phyloP scores from a whole-genome alignment of 2,113 vertebrate species.

The Nettapus auritus region DNA sequence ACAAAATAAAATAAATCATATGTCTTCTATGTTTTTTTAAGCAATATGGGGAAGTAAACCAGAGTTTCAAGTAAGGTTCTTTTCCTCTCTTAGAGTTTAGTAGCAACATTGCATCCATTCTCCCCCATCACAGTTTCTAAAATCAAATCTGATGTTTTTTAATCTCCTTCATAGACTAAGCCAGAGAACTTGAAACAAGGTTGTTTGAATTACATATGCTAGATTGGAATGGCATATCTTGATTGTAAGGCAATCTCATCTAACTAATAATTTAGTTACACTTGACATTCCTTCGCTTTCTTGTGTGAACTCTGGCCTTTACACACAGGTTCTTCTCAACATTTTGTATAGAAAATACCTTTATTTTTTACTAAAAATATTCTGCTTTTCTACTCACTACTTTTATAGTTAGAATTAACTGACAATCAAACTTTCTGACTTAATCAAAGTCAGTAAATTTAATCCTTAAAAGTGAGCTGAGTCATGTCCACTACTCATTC shows the following conservation, averaged over 20 bases:
- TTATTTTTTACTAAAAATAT: background rate
- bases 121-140: background rate
- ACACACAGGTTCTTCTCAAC: background rate
- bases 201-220: background rate
- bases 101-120: background rate
- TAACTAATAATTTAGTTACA: background rate
- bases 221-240: background rate
- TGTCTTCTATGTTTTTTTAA: background rate
- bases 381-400: background rate
- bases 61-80: rapidly evolving
- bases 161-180: background rate
- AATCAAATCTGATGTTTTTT: background rate
- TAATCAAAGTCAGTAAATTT: background rate
- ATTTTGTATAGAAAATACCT: background rate
- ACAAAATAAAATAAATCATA: background rate
- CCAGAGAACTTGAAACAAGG: background rate
- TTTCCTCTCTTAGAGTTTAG: background rate
- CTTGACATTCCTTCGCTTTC: background rate
- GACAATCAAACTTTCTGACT: background rate
- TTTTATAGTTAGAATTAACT: background rate
- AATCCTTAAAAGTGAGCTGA: background rate
- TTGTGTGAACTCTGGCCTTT: background rate
- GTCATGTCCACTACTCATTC: background rate
- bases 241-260: background rate
- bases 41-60: background rate